phyloP scores from a whole-genome alignment of 2,113 vertebrate genomes.

The Dromaius novaehollandiae region DNA sequence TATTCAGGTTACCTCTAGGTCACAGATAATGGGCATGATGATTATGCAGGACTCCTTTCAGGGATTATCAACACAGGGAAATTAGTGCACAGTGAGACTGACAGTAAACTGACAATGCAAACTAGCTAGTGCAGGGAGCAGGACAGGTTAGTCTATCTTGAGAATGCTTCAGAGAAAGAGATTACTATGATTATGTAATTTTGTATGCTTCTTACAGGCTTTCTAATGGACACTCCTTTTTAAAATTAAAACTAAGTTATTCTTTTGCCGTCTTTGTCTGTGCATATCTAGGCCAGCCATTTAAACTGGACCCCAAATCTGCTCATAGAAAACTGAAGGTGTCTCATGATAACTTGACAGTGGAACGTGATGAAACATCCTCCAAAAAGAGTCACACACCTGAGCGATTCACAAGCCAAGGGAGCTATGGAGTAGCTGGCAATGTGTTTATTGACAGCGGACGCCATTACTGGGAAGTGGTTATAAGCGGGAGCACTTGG shows the following conservation, averaged over 20 bases:
- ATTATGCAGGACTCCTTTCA: slow-evolving; percentile 39
- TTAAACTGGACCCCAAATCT: slow-evolving; percentile 96
- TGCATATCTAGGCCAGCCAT: slow-evolving; percentile 88
- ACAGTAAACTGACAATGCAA: slow-evolving; percentile 25
- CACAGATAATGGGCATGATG: slow-evolving; percentile 15
- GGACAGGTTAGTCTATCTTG: not conserved
- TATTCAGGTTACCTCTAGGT: slow-evolving; percentile 47
- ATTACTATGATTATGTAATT: slow-evolving; percentile 16
- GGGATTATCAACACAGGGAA: not conserved
- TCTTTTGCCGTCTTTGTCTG: slow-evolving; percentile 14
- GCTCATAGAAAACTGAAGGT: slow-evolving; percentile 95
- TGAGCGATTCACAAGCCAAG: slow-evolving; percentile 93
- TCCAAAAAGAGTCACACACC: slow-evolving; percentile 97
- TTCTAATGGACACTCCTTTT: not conserved
- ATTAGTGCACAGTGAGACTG: slow-evolving; percentile 9
- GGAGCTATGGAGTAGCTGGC: slow-evolving; percentile 93
- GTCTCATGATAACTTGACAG: slow-evolving; percentile 95
- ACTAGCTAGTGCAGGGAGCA: not conserved
- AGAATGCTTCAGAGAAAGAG: not conserved
- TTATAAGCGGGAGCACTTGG: slow-evolving; percentile 97
- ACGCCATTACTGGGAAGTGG: slow-evolving; percentile 97
- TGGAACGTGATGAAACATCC: slow-evolving; percentile 94
- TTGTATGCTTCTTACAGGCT: not conserved
- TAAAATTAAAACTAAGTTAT: slow-evolving; percentile 5
- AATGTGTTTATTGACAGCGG: slow-evolving; percentile 98